Conservation (phyloP, 2,888 invertebrate genomes). For the Gymnosoma rotundatum region DNA sequence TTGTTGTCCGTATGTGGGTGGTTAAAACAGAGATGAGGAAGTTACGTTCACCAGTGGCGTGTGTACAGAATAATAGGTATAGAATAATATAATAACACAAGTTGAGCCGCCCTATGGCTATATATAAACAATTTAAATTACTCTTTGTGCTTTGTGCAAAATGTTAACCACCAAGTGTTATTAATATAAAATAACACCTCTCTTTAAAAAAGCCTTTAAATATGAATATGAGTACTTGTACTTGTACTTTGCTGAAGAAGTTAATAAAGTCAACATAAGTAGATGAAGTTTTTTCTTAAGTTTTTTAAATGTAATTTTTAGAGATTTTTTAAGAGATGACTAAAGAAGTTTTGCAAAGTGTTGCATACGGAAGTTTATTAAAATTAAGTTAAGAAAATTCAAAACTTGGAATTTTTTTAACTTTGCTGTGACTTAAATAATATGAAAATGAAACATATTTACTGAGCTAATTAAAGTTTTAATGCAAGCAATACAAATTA, state of each 20-base stretch:
- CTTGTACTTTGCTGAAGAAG: neutral
- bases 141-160: too few species aligned
- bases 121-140: too few species aligned
- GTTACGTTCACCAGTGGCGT: too few species aligned
- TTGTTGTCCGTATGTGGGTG: too few species aligned
- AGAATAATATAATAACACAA: too few species aligned
- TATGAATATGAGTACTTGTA: neutral
- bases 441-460: conserved; percentile 52
- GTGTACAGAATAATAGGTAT: too few species aligned
- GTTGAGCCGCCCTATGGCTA: too few species aligned
- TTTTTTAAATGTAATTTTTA: conserved; percentile 17
- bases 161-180: too few species aligned
- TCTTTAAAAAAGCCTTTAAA: neutral
- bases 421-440: neutral
- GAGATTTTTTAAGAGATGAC: conserved; percentile 25
- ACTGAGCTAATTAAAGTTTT: conserved; percentile 27
- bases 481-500: conserved; percentile 38
- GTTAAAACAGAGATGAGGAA: too few species aligned
- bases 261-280: conserved; percentile 55
- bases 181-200: too few species aligned
- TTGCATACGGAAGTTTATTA: conserved; percentile 55
- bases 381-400: conserved; percentile 61
- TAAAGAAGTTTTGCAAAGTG: conserved; percentile 57
- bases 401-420: conserved; percentile 14
- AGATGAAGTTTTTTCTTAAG: conserved; percentile 23